phyloP scores from a whole-genome alignment of 1,140 invertebrate species.

The Planococcus citri region DNA sequence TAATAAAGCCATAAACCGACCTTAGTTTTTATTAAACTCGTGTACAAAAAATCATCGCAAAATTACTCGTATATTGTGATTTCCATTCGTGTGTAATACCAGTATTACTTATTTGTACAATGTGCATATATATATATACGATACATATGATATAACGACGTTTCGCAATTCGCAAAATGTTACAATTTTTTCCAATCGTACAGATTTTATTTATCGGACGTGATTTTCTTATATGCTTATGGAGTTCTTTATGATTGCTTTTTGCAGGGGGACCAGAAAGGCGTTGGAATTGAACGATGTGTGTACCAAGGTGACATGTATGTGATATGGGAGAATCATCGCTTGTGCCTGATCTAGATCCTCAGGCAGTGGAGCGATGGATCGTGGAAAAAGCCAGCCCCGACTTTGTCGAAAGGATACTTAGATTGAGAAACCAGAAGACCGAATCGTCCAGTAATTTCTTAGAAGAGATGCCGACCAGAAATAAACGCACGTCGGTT shows the following conservation, averaged over 20 bases:
- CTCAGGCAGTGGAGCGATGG: constrained; percentile 29
- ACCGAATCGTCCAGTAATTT: constrained; percentile 13
- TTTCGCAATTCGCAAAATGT: too few relatives aligned
- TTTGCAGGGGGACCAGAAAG: too few relatives aligned
- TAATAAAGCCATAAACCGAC: not conserved
- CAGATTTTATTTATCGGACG: too few relatives aligned
- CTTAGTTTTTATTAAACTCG: not conserved
- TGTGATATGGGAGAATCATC: constrained; percentile 15
- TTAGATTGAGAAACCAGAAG: constrained; percentile 21
- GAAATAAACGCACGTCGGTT: constrained; percentile 50
- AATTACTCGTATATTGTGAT: too few relatives aligned
- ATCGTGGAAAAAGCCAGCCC: constrained; percentile 25
- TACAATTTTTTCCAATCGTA: too few relatives aligned
- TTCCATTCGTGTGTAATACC: too few relatives aligned
- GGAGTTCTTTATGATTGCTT: too few relatives aligned
- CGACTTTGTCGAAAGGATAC: constrained; percentile 25
- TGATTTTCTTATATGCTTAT: too few relatives aligned
- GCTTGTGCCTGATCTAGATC: constrained; percentile 23
- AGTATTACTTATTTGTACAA: too few relatives aligned
- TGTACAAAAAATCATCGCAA: too few relatives aligned
- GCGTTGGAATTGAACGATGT: constrained; percentile 9
- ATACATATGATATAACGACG: too few relatives aligned
- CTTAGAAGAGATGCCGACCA: constrained; percentile 9
- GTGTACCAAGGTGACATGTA: constrained; percentile 8
- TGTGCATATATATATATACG: too few relatives aligned